Conservation (phyloP, 2,888 invertebrate genomes). For the Drosophila kambysellisi region DNA sequence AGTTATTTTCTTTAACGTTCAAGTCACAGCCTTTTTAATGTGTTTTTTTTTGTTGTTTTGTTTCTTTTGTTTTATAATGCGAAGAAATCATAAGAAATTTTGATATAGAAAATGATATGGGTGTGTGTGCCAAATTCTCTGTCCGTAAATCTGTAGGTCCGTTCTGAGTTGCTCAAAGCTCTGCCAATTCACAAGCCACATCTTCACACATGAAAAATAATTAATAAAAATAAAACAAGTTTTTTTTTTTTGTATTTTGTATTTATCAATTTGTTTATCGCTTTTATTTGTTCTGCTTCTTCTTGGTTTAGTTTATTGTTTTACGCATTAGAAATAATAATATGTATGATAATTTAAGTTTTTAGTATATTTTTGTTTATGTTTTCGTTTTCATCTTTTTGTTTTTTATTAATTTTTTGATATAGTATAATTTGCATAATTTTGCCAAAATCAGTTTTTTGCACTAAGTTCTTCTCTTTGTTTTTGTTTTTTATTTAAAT, state of each 20-base stretch:
- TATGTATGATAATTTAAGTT: slow-evolving; percentile 60
- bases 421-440: slow-evolving; percentile 78
- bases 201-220: slow-evolving; percentile 46
- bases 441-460: slow-evolving; percentile 83
- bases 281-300: slow-evolving; percentile 69
- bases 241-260: slow-evolving; percentile 60
- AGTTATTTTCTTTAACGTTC: slow-evolving; percentile 62
- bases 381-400: slow-evolving; percentile 31
- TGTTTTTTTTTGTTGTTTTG: slow-evolving; percentile 47
- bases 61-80: slow-evolving; percentile 13
- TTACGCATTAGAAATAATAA: slow-evolving; percentile 75
- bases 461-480: slow-evolving; percentile 61
- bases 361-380: slow-evolving; percentile 52
- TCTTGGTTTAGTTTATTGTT: slow-evolving; percentile 57
- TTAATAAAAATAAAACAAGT: slow-evolving; percentile 75
- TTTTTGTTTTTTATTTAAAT: slow-evolving; percentile 44
- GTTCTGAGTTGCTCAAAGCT: slow-evolving; percentile 52
- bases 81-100: slow-evolving; percentile 37
- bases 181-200: slow-evolving; percentile 67
- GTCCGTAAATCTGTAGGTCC: slow-evolving; percentile 51
- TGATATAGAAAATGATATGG: slow-evolving; percentile 35
- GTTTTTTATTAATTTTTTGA: slow-evolving; percentile 30
- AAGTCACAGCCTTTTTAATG: slow-evolving; percentile 75
- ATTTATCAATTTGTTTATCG: slow-evolving; percentile 67
- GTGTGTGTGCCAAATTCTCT: slow-evolving; percentile 63